phyloP scores from a whole-genome alignment of 2,113 vertebrate genomes.

The Pteropus alecto region DNA sequence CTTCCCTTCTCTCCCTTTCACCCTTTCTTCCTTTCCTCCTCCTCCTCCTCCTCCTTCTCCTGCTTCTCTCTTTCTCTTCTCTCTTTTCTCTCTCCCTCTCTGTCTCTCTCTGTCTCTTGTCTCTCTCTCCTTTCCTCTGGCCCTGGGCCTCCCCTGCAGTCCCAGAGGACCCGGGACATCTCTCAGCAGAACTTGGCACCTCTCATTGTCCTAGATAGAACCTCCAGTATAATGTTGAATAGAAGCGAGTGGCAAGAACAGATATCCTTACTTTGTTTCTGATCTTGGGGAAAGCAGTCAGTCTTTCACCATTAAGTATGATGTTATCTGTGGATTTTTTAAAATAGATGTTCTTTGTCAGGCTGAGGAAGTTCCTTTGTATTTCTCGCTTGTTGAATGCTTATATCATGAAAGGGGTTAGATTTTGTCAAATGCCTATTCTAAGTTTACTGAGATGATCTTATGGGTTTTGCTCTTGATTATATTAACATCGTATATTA shows the following conservation, averaged over 20 bases:
- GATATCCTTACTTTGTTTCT: neutral
- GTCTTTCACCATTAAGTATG: neutral
- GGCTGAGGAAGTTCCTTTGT: neutral
- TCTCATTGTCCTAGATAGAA: neutral
- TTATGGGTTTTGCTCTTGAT: neutral
- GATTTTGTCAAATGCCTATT: neutral
- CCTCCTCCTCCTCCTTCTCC: neutral
- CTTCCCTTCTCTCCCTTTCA: neutral
- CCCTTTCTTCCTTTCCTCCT: neutral
- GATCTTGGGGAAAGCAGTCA: neutral
- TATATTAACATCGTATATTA: neutral
- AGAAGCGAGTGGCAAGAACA: neutral
- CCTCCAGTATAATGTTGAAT: neutral
- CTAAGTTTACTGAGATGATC: neutral
- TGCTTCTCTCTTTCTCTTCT: neutral
- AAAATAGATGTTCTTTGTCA: neutral
- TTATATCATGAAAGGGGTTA: neutral
- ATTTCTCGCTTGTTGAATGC: neutral
- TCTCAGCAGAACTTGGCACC: too few species aligned
- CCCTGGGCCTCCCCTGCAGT: too few species aligned
- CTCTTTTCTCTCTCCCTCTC: neutral
- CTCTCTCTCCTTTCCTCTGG: too few species aligned
- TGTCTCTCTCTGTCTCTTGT: neutral
- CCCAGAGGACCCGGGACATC: too few species aligned
- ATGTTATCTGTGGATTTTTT: neutral